phyloP scores from a whole-genome alignment of 2,113 vertebrate species.

The Heteronetta atricapilla region DNA sequence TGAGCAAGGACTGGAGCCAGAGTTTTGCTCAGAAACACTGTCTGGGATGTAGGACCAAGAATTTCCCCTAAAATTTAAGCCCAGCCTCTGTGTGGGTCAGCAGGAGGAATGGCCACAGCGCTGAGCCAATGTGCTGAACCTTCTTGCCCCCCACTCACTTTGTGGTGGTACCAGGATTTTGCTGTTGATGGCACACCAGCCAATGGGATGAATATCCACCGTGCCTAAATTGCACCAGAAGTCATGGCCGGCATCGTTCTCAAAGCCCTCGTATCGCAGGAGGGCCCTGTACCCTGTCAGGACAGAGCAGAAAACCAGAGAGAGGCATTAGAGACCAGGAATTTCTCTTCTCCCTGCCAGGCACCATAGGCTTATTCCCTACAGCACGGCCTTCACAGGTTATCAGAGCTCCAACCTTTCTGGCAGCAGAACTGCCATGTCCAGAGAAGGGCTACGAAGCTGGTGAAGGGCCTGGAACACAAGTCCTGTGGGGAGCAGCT shows the following conservation, averaged over 20 bases:
- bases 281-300: constrained; percentile 89
- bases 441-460: too few relatives aligned
- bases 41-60: neutral
- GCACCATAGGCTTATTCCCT: neutral
- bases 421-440: neutral
- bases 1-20: neutral
- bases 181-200: constrained; percentile 95
- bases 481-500: too few relatives aligned
- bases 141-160: constrained; percentile 75
- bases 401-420: neutral
- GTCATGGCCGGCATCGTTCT: constrained; percentile 84
- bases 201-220: constrained; percentile 91
- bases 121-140: neutral
- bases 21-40: accelerated
- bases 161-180: constrained; percentile 95
- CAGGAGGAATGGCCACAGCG: neutral
- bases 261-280: constrained; percentile 92
- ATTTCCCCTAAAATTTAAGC: neutral
- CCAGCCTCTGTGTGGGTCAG: neutral
- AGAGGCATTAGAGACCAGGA: neutral
- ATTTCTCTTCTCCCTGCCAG: neutral
- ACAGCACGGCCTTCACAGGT: neutral
- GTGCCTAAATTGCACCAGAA: constrained; percentile 95
- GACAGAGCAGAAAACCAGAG: neutral
- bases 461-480: too few relatives aligned